Evolutionary conservation across 2,113 vertebrate genomes (phyloP).

Genomic region (Ardeotis arabs): DNA sequence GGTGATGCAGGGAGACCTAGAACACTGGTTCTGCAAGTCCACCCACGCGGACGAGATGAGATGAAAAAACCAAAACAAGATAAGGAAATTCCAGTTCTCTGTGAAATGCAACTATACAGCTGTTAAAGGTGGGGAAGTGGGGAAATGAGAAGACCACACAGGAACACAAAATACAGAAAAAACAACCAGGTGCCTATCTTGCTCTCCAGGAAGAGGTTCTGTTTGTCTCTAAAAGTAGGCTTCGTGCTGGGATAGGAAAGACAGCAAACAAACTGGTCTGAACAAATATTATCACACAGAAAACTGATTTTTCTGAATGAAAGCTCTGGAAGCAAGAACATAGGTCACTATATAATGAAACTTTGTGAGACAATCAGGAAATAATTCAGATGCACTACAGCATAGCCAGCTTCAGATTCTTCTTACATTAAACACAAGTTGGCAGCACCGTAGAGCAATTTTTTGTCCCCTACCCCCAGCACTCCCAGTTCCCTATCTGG

Average conservation of each 20-base stretch:
- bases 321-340: background rate
- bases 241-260: background rate
- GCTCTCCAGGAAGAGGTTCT: background rate
- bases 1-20: background rate
- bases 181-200: background rate
- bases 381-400: background rate
- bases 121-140: background rate
- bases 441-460: background rate
- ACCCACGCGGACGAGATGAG: conserved; percentile 25
- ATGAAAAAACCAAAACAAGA: conserved; percentile 41
- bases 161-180: background rate
- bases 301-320: background rate
- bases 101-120: background rate
- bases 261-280: background rate
- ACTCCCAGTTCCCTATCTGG: background rate
- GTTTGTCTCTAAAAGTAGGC: background rate
- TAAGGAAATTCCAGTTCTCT: conserved; percentile 39
- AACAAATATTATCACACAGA: background rate
- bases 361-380: background rate
- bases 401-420: background rate
- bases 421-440: background rate
- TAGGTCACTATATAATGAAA: background rate
- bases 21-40: conserved; percentile 36
- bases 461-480: background rate
- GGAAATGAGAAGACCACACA: background rate